Base-by-base conservation (phyloP, 2,888 invertebrate genomes). In the Mythimna impura region DNA sequence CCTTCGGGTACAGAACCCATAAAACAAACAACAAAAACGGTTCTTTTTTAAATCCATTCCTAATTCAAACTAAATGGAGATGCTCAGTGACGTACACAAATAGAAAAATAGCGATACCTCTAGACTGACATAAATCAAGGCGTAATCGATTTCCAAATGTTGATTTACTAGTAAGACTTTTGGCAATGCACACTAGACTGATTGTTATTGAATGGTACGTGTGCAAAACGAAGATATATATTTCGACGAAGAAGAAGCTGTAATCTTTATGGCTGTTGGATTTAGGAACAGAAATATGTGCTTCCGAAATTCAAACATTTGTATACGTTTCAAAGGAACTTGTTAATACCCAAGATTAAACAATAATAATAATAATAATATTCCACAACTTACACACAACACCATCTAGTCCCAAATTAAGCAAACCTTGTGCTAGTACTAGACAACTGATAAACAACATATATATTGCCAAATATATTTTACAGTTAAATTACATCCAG, bases 121-220 rank as follows among this genome's bases (percentile, higher is more conserved):
- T n/a, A 40, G 54, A 30, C 17, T 12, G 58, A 57, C 47, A 66
- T 80, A 78, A 69, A 80, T 80, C 67, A 82, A 20, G 17, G 2
- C 58, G 14, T 73, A 62, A 68, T 73, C 62, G 62, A 66, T 72
- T 69, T 68, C 50, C 54, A 36, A 54, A 66, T 60, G 73, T 69
- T 69, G 80, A 79, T 79, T 61, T 78, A 74, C 36, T n/a, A 67
- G 60, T 47, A 61, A 68, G 40, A 64, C 55, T 66, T 64, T 70
- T 80, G 66, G 67, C 74, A 73, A 55, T 61, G 69, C 34, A 61
- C 17, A 62, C 68, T 25, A 22, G 63, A 34, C 43, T 52, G 25
- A 52, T 52, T 52, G 50, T 52, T 58, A 60, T 65, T 68, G 43
- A 57, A 67, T 62, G 30, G 40, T 30, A 47, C 61, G 80, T 73